Evolutionary conservation across 2,797 vertebrate species (phyloP), one percentile per base, ranked within the genome.

Genomic region (Monodelphis domestica): DNA sequence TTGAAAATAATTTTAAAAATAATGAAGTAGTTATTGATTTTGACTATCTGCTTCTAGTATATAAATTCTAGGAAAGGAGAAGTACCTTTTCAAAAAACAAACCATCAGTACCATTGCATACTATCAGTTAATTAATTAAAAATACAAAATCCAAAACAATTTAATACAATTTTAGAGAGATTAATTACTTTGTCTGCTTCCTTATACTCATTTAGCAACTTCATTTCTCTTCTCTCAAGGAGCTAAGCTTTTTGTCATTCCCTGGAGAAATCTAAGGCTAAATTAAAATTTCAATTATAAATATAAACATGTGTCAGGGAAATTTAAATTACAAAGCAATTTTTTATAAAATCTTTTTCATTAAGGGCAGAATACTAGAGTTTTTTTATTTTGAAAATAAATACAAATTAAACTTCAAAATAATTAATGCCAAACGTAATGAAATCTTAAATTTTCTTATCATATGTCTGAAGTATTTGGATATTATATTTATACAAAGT

Each of bases 271-370:
- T 95, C 56, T 92, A 95, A 97, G 98, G 89, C 52, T 63, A 97
- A 96, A 98, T 98, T 98, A 96, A 96, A 96, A 96, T 98, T 98
- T 98, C 97, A 98, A 96, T 98, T 97, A 98, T 94, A 97, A 96
- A 97, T 97, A 97, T 88, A 98, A 98, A 97, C 96, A 96, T 97
- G 93, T 95, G 94, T 97, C 94, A 97, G 93, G 94, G 96, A 91
- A 92, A 96, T 89, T 97, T 97, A 97, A 97, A 94, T 97, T 92
- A 90, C 84, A 88, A n/a, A 52, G 30, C 94, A 95, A 90, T 92
- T 95, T 70, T 92, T 90, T 96, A n/a, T n/a, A 91, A 50, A 53
- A 96, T 38, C 50, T 91, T 96, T 95, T 94, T 95, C 95, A 59
- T 94, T 96, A 28, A 4, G 91, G 53, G 33, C 7, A 90, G 11